A percentile compares a stretch with the other conserved stretches of the same genome.
Evolutionary conservation across 2,113 vertebrate genomes (phyloP).

Genomic region (Macroglossus sobrinus): DNA sequence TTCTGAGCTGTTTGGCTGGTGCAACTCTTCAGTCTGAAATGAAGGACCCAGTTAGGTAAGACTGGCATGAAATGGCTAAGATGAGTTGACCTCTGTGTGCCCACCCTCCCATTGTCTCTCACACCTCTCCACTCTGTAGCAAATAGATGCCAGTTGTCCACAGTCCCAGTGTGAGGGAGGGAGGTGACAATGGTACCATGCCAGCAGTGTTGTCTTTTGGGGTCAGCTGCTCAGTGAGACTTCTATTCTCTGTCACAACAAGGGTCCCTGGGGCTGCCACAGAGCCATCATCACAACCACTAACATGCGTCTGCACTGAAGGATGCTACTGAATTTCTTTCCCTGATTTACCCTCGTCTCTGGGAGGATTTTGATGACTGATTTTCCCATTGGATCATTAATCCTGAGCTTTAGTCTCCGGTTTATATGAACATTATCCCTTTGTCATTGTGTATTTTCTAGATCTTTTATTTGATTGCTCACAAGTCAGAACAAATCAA

Average conservation of each 20-base stretch:
- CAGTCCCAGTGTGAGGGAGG: background rate
- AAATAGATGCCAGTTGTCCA: background rate
- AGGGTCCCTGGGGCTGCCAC: background rate
- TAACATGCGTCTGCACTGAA: rapidly evolving
- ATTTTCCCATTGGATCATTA: background rate
- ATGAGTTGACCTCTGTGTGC: background rate
- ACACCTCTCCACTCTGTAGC: background rate
- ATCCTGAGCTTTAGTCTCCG: background rate
- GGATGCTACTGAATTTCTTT: background rate
- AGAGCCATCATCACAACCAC: background rate
- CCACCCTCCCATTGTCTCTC: background rate
- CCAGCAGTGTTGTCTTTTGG: background rate
- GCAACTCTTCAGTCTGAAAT: background rate
- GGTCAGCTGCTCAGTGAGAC: background rate
- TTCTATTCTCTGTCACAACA: background rate
- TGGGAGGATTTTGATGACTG: background rate
- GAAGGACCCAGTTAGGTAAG: background rate
- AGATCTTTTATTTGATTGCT: background rate
- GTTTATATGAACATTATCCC: background rate
- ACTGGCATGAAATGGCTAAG: background rate
- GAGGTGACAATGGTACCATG: background rate
- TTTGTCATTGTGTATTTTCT: background rate
- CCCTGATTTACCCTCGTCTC: background rate
- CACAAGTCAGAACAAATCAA: background rate
- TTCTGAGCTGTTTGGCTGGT: background rate